A percentile compares a stretch with the other conserved stretches of the same genome.
Evolutionary conservation across 2,113 vertebrate genomes (phyloP).

Genomic region (Varanus komodoensis): DNA sequence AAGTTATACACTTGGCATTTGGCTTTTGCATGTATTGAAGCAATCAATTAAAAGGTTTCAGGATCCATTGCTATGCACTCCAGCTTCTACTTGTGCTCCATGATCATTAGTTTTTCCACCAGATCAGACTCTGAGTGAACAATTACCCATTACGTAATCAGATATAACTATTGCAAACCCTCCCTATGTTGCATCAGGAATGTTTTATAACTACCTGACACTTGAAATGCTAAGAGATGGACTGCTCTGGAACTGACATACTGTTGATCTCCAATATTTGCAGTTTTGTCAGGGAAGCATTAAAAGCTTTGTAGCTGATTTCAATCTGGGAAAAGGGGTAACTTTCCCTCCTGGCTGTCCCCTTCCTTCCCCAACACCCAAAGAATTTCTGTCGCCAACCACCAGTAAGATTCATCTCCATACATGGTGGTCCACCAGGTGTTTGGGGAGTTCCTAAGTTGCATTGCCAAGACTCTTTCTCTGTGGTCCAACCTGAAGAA

Average conservation of each 20-base stretch:
- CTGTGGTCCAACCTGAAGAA: no score
- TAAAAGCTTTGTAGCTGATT: no score
- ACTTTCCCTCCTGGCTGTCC: background rate
- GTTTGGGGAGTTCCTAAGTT: no score
- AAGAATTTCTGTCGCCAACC: background rate
- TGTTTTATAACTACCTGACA: slow-evolving; percentile 32
- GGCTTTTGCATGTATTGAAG: background rate
- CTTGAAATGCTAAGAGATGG: slow-evolving; percentile 12
- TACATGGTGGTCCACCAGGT: background rate
- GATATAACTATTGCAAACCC: background rate
- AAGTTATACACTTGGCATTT: background rate
- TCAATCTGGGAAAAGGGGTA: no score
- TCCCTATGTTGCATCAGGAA: slow-evolving; percentile 2
- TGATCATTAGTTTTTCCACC: background rate
- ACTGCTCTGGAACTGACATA: background rate
- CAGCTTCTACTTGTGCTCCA: background rate
- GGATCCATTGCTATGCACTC: background rate
- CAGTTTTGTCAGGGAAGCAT: background rate
- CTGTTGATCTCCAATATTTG: background rate
- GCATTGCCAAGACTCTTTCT: background rate
- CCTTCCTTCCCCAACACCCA: background rate
- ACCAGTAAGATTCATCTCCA: background rate
- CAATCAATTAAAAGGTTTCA: background rate
- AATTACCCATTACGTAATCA: background rate
- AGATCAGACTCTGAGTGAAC: slow-evolving; percentile 22